Conservation (phyloP, 2,888 invertebrate species). For the Oxytorus armatus region DNA sequence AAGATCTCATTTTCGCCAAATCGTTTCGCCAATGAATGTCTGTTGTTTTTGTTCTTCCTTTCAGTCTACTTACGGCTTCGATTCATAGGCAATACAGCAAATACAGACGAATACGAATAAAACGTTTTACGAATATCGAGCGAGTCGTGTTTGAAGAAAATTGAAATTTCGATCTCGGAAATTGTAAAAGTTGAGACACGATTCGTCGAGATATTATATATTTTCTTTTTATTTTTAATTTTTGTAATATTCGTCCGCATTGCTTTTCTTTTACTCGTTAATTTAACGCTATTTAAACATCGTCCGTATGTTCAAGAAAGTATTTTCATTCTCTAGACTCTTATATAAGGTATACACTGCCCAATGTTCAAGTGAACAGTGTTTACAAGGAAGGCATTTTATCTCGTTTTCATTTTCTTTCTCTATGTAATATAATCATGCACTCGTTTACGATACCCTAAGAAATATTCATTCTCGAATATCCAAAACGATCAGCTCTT, state of each 20-base stretch:
- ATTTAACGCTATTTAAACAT: conserved; percentile 73
- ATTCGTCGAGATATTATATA: too few species aligned
- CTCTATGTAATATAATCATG: conserved; percentile 69
- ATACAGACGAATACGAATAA: conserved; percentile 26
- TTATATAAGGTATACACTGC: conserved; percentile 65
- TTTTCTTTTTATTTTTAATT: neutral
- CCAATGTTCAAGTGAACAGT: conserved; percentile 67
- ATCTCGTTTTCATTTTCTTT: conserved; percentile 58
- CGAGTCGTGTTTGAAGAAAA: conserved; percentile 3
- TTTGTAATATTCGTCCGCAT: conserved; percentile 8
- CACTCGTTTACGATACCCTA: conserved; percentile 32
- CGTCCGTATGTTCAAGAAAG: conserved; percentile 75
- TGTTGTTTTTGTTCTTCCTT: conserved; percentile 55
- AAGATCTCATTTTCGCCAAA: neutral
- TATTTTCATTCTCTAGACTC: conserved; percentile 64
- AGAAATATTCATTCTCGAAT: conserved; percentile 19
- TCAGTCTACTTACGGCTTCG: conserved; percentile 78
- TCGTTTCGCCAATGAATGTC: conserved; percentile 7
- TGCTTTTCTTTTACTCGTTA: conserved; percentile 57
- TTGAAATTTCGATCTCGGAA: too few species aligned
- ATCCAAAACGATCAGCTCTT: conserved; percentile 14
- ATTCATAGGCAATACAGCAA: conserved; percentile 65
- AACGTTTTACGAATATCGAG: conserved; percentile 1
- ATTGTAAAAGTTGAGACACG: neutral
- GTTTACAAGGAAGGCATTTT: conserved; percentile 78